These are phyloP conservation scores for Semotilus atromaculatus DNA, from an alignment of 2,797 vertebrate genomes.

Conservation along the genomic window DNA sequence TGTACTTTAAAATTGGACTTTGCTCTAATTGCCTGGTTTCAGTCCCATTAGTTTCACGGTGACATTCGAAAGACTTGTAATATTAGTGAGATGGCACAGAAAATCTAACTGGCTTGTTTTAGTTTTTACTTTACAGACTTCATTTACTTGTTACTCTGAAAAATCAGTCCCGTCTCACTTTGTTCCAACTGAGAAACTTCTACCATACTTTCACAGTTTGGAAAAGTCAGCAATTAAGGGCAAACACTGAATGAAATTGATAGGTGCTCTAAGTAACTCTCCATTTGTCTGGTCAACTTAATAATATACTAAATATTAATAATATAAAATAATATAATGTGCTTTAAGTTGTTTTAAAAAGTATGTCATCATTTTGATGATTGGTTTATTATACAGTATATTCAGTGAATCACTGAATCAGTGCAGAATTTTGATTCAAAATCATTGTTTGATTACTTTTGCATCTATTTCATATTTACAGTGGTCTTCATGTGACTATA, in stretches of 20 bases:
- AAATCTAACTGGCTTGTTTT: slow-evolving; percentile 43
- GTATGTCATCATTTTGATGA: background rate
- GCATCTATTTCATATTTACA: background rate
- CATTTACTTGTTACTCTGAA: slow-evolving; percentile 43
- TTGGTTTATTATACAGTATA: background rate
- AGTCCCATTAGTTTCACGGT: slow-evolving; percentile 46
- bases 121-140: slow-evolving; percentile 43
- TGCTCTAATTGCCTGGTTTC: slow-evolving; percentile 57
- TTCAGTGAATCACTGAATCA: background rate
- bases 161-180: slow-evolving; percentile 38
- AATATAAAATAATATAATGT: too few relatives aligned
- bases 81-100: slow-evolving; percentile 26
- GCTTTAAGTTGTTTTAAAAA: too few relatives aligned
- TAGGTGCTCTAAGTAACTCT: too few relatives aligned
- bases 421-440: background rate
- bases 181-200: slow-evolving; percentile 37
- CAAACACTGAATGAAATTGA: too few relatives aligned
- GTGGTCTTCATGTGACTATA: background rate
- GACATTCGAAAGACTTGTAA: slow-evolving; percentile 53
- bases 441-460: background rate
- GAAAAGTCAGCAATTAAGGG: background rate
- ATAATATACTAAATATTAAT: background rate
- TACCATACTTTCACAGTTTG: background rate
- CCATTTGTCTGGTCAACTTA: too few relatives aligned
- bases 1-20: slow-evolving; percentile 51